Percentiles rank a stretch among this genome's conserved stretches.
phyloP scores from a whole-genome alignment of 2,888 invertebrate species.

The Melipona beecheii region DNA sequence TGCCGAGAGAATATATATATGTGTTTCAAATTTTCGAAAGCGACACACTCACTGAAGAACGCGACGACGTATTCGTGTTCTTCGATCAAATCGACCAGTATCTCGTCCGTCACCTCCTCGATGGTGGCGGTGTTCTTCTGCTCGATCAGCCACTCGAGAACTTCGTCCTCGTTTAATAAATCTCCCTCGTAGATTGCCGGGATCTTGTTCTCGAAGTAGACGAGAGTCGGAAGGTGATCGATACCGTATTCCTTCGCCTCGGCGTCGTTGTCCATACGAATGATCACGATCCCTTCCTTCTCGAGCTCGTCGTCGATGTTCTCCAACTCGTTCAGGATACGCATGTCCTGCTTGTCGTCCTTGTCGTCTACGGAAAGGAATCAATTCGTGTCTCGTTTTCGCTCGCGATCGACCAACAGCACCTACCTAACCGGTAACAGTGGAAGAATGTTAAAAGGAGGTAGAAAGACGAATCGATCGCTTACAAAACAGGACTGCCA shows the following conservation, averaged over 20 bases:
- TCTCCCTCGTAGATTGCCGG: slow-evolving; percentile 96
- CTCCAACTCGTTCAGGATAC: slow-evolving; percentile 94
- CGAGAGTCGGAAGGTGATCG: slow-evolving; percentile 92
- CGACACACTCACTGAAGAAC: slow-evolving; percentile 91
- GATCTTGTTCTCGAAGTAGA: slow-evolving; percentile 96
- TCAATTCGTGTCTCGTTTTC: slow-evolving; percentile 62
- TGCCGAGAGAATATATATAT: background rate
- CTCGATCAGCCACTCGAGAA: slow-evolving; percentile 94
- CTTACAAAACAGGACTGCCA: slow-evolving; percentile 97
- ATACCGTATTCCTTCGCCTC: slow-evolving; percentile 96
- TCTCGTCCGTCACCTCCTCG: slow-evolving; percentile 97
- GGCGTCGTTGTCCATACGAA: slow-evolving; percentile 94
- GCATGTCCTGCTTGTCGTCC: slow-evolving; percentile 94
- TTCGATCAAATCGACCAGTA: slow-evolving; percentile 92
- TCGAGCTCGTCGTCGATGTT: slow-evolving; percentile 96
- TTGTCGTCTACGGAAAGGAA: slow-evolving; percentile 89
- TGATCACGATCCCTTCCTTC: slow-evolving; percentile 95
- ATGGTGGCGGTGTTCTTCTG: slow-evolving; percentile 96
- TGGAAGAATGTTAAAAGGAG: slow-evolving; percentile 71
- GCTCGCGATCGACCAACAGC: slow-evolving; percentile 51
- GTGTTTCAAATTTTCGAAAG: background rate
- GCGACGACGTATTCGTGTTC: slow-evolving; percentile 97
- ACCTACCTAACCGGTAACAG: slow-evolving; percentile 69
- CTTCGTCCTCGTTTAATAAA: slow-evolving; percentile 95
- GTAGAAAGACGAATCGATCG: slow-evolving; percentile 77